Percentiles rank a stretch among this genome's conserved stretches.
Conservation (phyloP, 2,888 invertebrate species). For the Sarcophaga variegata region DNA sequence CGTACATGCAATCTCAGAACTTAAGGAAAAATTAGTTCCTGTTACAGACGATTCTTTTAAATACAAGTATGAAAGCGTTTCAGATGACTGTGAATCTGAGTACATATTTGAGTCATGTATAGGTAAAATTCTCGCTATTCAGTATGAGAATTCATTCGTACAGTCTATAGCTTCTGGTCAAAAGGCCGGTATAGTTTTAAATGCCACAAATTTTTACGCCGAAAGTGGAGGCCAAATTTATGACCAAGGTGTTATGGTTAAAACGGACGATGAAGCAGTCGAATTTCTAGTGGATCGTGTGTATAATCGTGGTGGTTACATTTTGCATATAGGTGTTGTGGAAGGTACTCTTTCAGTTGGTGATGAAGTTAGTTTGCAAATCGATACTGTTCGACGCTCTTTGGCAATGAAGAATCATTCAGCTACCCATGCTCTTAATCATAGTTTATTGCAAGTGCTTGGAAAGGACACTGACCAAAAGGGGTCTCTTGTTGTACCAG, state of each 20-base stretch:
- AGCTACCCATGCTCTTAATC: constrained; percentile 98
- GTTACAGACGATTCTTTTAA: constrained; percentile 95
- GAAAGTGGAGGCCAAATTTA: constrained; percentile 99
- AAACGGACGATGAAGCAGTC: constrained; percentile 90
- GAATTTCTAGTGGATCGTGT: constrained; percentile 97
- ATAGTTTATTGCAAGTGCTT: constrained; percentile 93
- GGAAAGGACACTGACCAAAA: constrained; percentile 96
- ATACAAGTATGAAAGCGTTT: constrained; percentile 90
- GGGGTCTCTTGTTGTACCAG: constrained; percentile 98
- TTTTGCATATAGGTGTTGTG: constrained; percentile 94
- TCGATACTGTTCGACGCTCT: constrained; percentile 92
- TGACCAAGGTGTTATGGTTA: constrained; percentile 96
- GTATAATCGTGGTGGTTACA: constrained; percentile 97
- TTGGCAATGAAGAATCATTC: constrained; percentile 99
- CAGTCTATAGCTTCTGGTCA: constrained; percentile 90
- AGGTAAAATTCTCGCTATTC: constrained; percentile 91
- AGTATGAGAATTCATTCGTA: constrained; percentile 92
- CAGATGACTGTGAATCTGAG: constrained; percentile 86
- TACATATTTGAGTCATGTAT: constrained; percentile 89
- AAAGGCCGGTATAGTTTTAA: constrained; percentile 95
- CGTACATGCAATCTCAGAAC: constrained; percentile 95
- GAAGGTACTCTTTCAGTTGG: constrained; percentile 93
- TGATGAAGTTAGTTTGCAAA: constrained; percentile 90
- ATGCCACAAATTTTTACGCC: constrained; percentile 97
- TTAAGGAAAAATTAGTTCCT: constrained; percentile 89